A percentile compares a stretch with the other conserved stretches of the same genome.
Evolutionary conservation across 2,113 vertebrate species (phyloP).

Genomic region (Reinhardtius hippoglossoides): DNA sequence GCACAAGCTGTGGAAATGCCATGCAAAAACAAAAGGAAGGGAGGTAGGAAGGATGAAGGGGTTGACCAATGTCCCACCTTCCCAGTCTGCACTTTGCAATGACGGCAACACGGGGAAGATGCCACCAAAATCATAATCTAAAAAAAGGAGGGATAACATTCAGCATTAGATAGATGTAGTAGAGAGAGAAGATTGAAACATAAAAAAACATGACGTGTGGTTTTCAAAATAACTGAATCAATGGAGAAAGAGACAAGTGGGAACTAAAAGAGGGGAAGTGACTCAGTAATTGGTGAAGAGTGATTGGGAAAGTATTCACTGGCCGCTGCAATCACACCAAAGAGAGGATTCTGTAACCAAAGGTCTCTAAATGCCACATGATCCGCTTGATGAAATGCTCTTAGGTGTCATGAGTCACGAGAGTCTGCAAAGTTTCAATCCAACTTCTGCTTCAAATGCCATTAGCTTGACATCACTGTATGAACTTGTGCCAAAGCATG

Average conservation of each 20-base stretch:
- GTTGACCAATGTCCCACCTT: constrained; percentile 94
- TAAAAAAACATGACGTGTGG: constrained; percentile 46
- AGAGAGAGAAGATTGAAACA: constrained; percentile 30
- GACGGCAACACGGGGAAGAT: constrained; percentile 98
- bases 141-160: constrained; percentile 92
- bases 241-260: constrained; percentile 32
- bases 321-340: constrained; percentile 23
- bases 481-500: constrained; percentile 17
- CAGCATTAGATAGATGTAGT: constrained; percentile 59
- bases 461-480: constrained; percentile 30
- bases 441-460: constrained; percentile 29
- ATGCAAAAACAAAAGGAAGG: constrained; percentile 84
- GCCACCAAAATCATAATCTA: constrained; percentile 99
- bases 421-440: constrained; percentile 13
- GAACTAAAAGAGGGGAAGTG: constrained; percentile 51
- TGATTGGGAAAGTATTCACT: constrained; percentile 35
- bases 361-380: not conserved
- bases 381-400: constrained; percentile 40
- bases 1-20: constrained; percentile 66
- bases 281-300: constrained; percentile 22
- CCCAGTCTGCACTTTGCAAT: constrained; percentile 98
- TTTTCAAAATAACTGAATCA: constrained; percentile 36
- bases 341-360: constrained; percentile 25
- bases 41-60: constrained; percentile 61
- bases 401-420: constrained; percentile 39